Base-by-base conservation (phyloP, 2,888 invertebrate genomes). In the Xestia ashworthii region DNA sequence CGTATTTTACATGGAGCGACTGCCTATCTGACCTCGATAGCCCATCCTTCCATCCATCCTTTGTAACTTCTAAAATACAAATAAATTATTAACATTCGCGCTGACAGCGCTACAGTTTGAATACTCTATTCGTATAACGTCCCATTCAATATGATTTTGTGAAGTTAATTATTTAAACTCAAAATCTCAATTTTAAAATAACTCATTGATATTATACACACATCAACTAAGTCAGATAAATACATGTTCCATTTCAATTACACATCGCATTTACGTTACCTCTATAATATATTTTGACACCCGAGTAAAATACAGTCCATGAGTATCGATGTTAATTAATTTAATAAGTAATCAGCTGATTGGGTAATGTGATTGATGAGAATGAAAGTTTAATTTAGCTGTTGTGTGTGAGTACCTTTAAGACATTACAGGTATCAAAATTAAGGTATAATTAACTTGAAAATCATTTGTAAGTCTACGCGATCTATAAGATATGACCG, bases 311-410 rank as follows among this genome's bases (percentile, higher is more conserved):
- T 60, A 68, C 25, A 77, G 14, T 48, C 22, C 12, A 16, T 14
- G 19, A 68, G 32, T 25, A 64, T 55, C 32, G 25, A 58, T 69
- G 11, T 60, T 62, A 65, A 71, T 65, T 44, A 41, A 55, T 66
- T 65, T 8, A 46, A 62, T 65, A 60, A 32, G 16, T 62, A 73
- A 66, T 58, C 19, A 60, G 58, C 48, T 69, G 14, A 48, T 60
- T 11, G 32, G 22, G 53, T 55, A 16, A 14, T 65, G 46, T 76
- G 48, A 66, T 62, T 25, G 48, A 55, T 70, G 14, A 62, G 48
- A 79, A 58, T 73, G 19, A 70, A 44, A 70, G 53, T 70, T 79
- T 60, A 46, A 83, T 66, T 46, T 19, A 55, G 44, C 19, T 38
- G 14, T 32, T 32, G 14, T 46, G 5, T 32, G 14, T 46, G 5